Evolutionary conservation across 2,888 invertebrate genomes (phyloP), one percentile per base, ranked within the genome.

Genomic region (Pandemis heparana): DNA sequence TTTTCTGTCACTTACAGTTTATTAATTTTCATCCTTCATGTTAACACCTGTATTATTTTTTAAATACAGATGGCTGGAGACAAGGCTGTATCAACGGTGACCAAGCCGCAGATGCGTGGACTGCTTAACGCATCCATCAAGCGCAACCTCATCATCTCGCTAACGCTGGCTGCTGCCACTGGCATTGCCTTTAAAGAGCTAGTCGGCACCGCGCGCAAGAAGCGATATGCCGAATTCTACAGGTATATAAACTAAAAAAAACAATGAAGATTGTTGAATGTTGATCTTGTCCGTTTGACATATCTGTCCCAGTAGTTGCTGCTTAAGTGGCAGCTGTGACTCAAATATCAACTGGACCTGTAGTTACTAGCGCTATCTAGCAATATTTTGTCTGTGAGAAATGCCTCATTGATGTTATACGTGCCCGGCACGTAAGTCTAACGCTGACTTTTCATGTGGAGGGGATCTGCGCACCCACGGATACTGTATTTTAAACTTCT

Each of bases 161-260:
- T 95, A 7, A 84, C 80, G 0, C 78, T 96, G 8, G 92, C 95
- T 5, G 86, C 87, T 1, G 67, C 91, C 9, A 83, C 92, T 0
- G 96, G 95, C 0, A 66, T 95, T 0, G 92, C 92, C 2, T 95
- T 94, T 85, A 96, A 97, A 81, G 9, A 95, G 7, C 4, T 95
- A 0, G 85, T 96, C 0, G 95, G 94, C 71, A 95, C 96, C 70
- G 93, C 93, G 0, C 95, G 96, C 80, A 97, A 97, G 88, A 88
- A 91, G 78, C 94, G 89, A 78, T 97, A 98, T 80, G 97, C 97
- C 51, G 96, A 97, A 74, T 98, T 97, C 89, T 98, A 97, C 95
- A 97, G 96, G 98, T 98, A 91, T 43, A 12, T 0, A 32, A 32
- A 32, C 43, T 12, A 43, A 43, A 43, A 43, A 10, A 32, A 32